Conservation (phyloP, 2,888 invertebrate genomes). For the Drosophila phalerata region DNA sequence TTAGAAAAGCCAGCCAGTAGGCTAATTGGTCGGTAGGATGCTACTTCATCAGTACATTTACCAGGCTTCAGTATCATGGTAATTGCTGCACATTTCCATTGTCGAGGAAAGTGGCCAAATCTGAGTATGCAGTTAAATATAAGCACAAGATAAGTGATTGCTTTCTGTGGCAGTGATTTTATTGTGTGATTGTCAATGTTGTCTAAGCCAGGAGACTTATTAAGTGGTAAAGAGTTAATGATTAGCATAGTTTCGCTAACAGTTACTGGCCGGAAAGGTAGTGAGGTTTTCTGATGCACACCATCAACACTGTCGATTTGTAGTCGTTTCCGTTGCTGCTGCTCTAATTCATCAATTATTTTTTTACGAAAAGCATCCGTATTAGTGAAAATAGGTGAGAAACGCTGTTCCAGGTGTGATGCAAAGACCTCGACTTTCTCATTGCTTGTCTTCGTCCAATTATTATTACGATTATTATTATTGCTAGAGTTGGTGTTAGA, state of each 20-base stretch:
- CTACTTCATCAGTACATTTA: neutral
- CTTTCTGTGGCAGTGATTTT: neutral
- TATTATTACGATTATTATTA: neutral
- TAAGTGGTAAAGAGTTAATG: neutral
- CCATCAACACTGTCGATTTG: neutral
- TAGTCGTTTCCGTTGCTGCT: neutral
- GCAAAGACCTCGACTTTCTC: neutral
- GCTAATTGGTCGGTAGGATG: constrained; percentile 21
- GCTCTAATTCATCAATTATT: neutral
- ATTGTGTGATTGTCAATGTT: neutral
- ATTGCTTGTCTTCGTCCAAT: neutral
- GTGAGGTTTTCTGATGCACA: neutral
- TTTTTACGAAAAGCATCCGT: neutral
- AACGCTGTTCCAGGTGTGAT: neutral
- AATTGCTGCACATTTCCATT: constrained; percentile 24
- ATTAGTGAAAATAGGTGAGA: neutral
- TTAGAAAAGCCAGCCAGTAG: constrained; percentile 7
- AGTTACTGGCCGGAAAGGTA: neutral
- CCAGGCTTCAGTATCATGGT: no score
- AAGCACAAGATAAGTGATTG: neutral
- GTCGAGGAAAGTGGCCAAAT: neutral
- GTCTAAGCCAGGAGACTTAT: constrained; percentile 10
- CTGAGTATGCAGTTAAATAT: constrained; percentile 3
- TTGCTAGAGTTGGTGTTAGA: no score
- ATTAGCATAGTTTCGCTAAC: neutral